phyloP scores from a whole-genome alignment of 1,140 invertebrate genomes.

The Oreohelix idahoensis region DNA sequence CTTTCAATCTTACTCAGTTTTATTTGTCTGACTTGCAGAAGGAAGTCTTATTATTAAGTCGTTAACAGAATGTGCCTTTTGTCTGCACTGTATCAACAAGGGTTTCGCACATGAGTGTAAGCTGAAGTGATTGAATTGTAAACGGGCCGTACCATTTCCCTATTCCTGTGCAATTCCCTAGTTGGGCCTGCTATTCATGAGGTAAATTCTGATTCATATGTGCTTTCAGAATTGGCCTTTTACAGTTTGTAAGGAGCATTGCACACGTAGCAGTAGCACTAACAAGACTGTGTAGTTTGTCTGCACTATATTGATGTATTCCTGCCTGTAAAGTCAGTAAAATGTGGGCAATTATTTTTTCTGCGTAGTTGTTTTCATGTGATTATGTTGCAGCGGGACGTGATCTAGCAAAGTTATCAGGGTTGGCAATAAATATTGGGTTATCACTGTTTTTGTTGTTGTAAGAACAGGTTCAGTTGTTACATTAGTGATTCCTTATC shows the following conservation, averaged over 20 bases:
- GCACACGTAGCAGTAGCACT: neutral
- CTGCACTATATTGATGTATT: neutral
- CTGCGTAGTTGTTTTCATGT: neutral
- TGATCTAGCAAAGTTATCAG: neutral
- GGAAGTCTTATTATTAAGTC: neutral
- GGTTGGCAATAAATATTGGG: no score
- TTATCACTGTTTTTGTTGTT: no score
- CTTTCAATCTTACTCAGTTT: neutral
- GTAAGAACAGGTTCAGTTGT: no score
- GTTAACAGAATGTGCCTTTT: neutral
- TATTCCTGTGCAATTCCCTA: neutral
- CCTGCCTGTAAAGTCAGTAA: neutral
- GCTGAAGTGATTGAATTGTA: neutral
- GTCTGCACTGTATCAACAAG: slow-evolving; percentile 6
- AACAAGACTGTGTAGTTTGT: slow-evolving; percentile 1
- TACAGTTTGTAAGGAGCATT: neutral
- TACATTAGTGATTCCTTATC: no score
- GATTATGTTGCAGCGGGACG: slow-evolving; percentile 2
- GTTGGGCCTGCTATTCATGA: neutral
- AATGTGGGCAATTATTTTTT: neutral
- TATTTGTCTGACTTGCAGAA: neutral
- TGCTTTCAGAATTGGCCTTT: neutral
- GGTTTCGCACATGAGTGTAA: neutral
- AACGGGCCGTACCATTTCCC: neutral
- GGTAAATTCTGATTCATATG: no score